A percentile compares a stretch with the other conserved stretches of the same genome.
phyloP scores from a whole-genome alignment of 2,797 vertebrate species.

The Petrocephalus schoutedeni region DNA sequence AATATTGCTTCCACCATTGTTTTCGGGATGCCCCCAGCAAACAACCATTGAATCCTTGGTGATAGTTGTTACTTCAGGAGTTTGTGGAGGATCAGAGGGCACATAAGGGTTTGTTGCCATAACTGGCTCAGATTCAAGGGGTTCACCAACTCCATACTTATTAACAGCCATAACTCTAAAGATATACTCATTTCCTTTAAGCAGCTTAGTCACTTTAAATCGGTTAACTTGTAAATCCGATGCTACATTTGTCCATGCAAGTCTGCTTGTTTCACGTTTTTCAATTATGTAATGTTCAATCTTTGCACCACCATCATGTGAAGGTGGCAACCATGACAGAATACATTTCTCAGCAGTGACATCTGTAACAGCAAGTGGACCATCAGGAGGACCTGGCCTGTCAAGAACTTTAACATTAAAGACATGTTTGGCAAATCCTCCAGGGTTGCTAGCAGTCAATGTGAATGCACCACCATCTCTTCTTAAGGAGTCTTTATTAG shows the following conservation, averaged over 20 bases:
- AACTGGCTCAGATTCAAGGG: slow-evolving; percentile 82
- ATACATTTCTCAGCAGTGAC: slow-evolving; percentile 91
- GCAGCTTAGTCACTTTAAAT: slow-evolving; percentile 90
- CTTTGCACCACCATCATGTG: slow-evolving; percentile 91
- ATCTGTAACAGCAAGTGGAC: slow-evolving; percentile 78
- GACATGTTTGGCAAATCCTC: slow-evolving; percentile 92
- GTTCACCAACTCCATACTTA: slow-evolving; percentile 92
- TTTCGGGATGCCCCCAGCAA: slow-evolving; percentile 92
- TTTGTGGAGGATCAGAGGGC: slow-evolving; percentile 81
- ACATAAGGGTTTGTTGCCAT: slow-evolving; percentile 88
- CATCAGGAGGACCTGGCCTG: slow-evolving; percentile 90
- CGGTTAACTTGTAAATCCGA: slow-evolving; percentile 87
- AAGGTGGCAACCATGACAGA: slow-evolving; percentile 88
- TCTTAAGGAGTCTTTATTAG: slow-evolving; percentile 86
- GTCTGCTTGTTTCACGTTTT: slow-evolving; percentile 91
- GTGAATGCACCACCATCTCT: slow-evolving; percentile 83
- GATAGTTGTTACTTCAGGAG: slow-evolving; percentile 87
- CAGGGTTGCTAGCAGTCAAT: slow-evolving; percentile 90
- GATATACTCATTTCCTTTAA: slow-evolving; percentile 96
- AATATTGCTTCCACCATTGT: slow-evolving; percentile 90
- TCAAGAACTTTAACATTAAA: slow-evolving; percentile 95
- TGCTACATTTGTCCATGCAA: slow-evolving; percentile 94
- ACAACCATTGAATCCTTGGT: slow-evolving; percentile 97
- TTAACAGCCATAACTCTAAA: slow-evolving; percentile 99
- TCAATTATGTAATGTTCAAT: slow-evolving; percentile 94